Evolutionary conservation across 2,113 vertebrate species (phyloP), one percentile per base, ranked within the genome.

Genomic region (Alosa alosa): DNA sequence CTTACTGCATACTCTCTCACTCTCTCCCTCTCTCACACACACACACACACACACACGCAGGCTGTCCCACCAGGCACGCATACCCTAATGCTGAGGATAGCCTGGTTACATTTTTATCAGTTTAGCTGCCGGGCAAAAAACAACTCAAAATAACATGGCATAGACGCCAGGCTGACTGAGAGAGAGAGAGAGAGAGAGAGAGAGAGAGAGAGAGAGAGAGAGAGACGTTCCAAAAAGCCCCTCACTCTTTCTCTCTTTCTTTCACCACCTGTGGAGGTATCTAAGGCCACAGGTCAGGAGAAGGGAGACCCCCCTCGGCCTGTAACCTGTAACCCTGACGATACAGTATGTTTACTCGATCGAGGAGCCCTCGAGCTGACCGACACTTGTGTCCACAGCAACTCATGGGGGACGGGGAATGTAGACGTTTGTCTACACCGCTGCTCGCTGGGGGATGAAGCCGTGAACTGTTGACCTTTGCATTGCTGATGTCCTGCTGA

Each of bases 121-220:
- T 91, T 86, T 90, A 88, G 92, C 90, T 87, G 87, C 86, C 81
- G 75, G 87, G 92, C 89, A 87, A 88, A 85, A 88, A 78, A 36
- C 64, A 36, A 92, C 93, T 94, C 84, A 94, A 95, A 95, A 95
- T 95, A 95, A 91, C 94, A 93, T 93, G 93, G 93, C 89, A 89
- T 89, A 84, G 93, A 95, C 90, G 91, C 93, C 93, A 87, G 89
- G 60, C 90, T 85, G 88, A 92, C 90, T 92, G 92, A 89, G 84
- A 39, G 49, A 86, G 92, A 91, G 92, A 88, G 31, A 25, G 25
- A 44, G 17, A 55, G 72, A 36, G 8, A 78, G 20, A 87, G 68
- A 82, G 60, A 78, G n/a, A 15, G 46, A 75, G 75, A 82, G 41
- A 82, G 44, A 36, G 68, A 84, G 47, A 78, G 20, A 52, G 39